phyloP scores from a whole-genome alignment of 2,113 vertebrate species.

The Alosa alosa region DNA sequence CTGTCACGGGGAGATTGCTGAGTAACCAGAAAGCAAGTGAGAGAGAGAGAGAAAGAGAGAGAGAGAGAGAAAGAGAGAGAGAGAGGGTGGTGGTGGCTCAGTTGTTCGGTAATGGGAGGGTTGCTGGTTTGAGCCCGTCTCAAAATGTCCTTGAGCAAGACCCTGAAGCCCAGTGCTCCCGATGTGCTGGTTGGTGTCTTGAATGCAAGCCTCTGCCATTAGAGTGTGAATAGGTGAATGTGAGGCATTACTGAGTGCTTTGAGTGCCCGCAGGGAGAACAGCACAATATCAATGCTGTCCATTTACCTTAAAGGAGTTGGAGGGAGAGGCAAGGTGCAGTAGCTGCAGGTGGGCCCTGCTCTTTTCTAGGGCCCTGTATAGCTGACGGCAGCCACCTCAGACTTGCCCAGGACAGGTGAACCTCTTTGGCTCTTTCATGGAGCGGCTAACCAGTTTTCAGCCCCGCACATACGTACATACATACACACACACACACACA shows the following conservation, averaged over 20 bases:
- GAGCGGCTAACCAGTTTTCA: neutral
- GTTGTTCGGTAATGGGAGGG: too few species aligned
- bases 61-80: neutral
- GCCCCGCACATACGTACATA: too few species aligned
- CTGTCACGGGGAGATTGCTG: neutral
- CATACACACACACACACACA: too few species aligned
- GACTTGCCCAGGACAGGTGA: neutral
- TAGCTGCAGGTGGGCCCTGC: neutral
- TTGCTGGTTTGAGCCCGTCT: too few species aligned
- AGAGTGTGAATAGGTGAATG: too few species aligned
- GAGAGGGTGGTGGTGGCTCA: neutral
- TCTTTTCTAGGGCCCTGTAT: neutral
- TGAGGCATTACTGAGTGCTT: too few species aligned
- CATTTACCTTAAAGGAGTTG: neutral
- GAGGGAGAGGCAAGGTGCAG: neutral
- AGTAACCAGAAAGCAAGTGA: neutral
- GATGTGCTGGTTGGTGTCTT: too few species aligned
- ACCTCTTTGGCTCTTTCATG: neutral
- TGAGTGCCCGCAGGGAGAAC: too few species aligned
- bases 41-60: neutral
- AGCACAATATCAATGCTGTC: too few species aligned
- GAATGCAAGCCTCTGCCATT: too few species aligned
- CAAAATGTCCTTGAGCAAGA: too few species aligned
- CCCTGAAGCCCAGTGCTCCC: too few species aligned
- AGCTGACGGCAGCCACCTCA: neutral